phyloP scores from a whole-genome alignment of 2,113 vertebrate genomes.

The Mus musculus region DNA sequence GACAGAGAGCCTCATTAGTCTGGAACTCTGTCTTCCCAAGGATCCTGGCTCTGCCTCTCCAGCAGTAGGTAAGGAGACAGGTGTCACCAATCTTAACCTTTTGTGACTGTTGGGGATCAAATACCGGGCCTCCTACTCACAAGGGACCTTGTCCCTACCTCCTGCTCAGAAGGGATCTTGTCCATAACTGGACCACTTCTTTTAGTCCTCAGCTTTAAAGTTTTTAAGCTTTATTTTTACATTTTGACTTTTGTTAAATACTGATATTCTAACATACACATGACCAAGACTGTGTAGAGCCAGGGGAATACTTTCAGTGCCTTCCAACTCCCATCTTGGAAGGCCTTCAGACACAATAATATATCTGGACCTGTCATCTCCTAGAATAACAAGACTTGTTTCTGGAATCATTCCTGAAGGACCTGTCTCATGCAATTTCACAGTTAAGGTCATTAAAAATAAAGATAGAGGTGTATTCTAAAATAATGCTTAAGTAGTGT shows the following conservation, averaged over 20 bases:
- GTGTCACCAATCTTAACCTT: no score
- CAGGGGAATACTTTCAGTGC: not conserved
- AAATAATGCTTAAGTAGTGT: not conserved
- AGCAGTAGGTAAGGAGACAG: not conserved
- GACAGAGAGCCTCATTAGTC: no score
- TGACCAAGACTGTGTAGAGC: rapidly evolving
- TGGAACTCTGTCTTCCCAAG: not conserved
- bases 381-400: not conserved
- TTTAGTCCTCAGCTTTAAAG: not conserved
- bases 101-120: not conserved
- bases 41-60: not conserved
- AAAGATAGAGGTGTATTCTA: not conserved
- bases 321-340: not conserved
- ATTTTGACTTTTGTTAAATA: not conserved
- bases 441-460: not conserved
- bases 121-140: not conserved
- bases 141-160: not conserved
- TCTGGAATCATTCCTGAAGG: not conserved
- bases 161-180: not conserved
- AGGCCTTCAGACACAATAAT: not conserved
- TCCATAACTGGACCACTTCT: no score
- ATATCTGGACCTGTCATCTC: not conserved
- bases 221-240: not conserved
- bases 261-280: not conserved
- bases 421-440: not conserved